Conservation (phyloP, 2,113 vertebrate species). For the Carlito syrichta region DNA sequence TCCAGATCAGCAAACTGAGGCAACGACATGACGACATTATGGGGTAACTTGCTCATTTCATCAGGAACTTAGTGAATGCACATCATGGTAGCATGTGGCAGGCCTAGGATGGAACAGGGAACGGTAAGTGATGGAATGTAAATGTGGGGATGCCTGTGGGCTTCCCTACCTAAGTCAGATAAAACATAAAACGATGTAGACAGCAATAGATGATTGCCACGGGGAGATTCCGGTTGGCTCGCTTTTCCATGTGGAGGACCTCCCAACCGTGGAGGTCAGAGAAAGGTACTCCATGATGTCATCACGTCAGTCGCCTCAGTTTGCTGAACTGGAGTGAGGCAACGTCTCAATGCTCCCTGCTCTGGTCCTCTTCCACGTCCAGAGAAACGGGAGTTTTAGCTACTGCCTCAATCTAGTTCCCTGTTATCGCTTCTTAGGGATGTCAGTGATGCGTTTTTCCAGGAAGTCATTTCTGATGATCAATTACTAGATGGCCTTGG, state of each 20-base stretch:
- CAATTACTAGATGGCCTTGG: not conserved
- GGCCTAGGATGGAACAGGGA: not conserved
- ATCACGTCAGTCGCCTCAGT: no score
- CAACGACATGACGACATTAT: fast-evolving
- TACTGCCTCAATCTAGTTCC: no score
- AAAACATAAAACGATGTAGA: not conserved
- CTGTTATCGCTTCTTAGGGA: no score
- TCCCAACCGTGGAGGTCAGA: not conserved
- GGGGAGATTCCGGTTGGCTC: not conserved
- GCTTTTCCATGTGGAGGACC: not conserved
- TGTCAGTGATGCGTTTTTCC: no score
- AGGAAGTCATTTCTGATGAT: no score
- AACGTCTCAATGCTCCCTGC: fast-evolving
- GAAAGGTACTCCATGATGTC: no score
- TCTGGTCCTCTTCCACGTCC: no score
- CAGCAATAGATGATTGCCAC: not conserved
- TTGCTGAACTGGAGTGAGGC: no score
- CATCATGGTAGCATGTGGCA: fast-evolving
- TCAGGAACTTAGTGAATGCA: no score
- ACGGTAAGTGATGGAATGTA: fast-evolving
- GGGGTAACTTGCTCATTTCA: not conserved
- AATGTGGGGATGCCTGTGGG: no score
- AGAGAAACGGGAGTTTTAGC: no score
- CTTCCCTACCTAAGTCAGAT: no score
- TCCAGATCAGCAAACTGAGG: not conserved